Evolutionary conservation across 2,113 vertebrate species (phyloP), one percentile per base, ranked within the genome.

Genomic region (Anarhynchus alexandrinus): DNA sequence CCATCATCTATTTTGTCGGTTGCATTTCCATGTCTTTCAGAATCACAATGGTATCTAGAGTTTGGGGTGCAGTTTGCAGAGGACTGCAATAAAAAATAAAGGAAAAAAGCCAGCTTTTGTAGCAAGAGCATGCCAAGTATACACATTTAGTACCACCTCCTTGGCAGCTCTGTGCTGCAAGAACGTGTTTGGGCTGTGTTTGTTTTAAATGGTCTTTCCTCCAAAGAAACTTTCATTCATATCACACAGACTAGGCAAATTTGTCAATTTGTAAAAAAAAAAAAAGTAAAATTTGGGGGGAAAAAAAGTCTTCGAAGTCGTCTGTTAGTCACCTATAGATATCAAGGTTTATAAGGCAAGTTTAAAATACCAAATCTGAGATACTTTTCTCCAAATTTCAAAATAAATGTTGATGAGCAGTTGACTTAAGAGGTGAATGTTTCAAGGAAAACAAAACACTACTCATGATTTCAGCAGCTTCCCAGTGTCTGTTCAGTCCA

Each of bases 271-370:
- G 40, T 30, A 61, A 64, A 45, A 42, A 5, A 4, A 30, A 34
- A 27, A n/a, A 15, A 26, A 11, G 2, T 11, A 14, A 69, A 59
- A 64, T 19, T 17, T 20, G 5, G 7, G 8, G 1, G 1, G 2
- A 3, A 47, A 59, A 27, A n/a, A 6, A 2, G 42, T 42, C 42
- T 40, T 12, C 26, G 38, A 86, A 71, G n/a, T 42, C 22, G 12
- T 59, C 21, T 86, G 7, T 38, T 62, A 25, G 27, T 59, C 65
- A 34, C 6, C 16, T 65, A 8, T 9, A 55, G 12, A 19, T 59
- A n/a, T 7, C 21, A 59, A 74, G 23, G 36, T 58, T 71, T 38
- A 42, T 38, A 62, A 76, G 17, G 65, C 23, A 80, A 40, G 11
- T 55, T 65, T 86, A 36, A 88, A 81, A 81, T 69, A 71, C 5